Evolutionary conservation across 2,797 vertebrate species (phyloP), one percentile per base, ranked within the genome.

Genomic region (Alcedo atthis): DNA sequence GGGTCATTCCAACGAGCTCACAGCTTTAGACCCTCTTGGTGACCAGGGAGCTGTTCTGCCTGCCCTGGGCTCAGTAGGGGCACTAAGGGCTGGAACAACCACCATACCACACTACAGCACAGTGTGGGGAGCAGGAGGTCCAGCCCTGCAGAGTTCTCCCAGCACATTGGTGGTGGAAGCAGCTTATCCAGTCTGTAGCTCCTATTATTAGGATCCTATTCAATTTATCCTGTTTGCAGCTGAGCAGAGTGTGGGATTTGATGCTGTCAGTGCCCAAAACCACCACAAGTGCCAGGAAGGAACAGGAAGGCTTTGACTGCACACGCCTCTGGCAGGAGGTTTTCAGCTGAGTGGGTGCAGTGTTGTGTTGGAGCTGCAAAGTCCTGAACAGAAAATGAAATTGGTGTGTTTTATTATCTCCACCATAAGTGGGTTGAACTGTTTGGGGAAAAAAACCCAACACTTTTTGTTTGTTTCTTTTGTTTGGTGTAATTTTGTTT

Each of bases 31-130:
- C 37, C 8, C 10, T n/a, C 15, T 70, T 1, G 5, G 40, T 28
- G 18, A 49, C 15, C 22, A 24, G 18, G 1, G 7, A 49, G 42
- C 54, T 35, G 14, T 17, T 33, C 48, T 51, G 37, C 28, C 61
- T 58, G 45, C 33, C 4, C 8, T 22, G 71, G 49, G n/a, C 35
- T 67, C 13, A 9, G 11, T 15, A 40, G n/a, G 24, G 25, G 26
- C 8, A 6, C 16, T 49, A 3, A 10, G 35, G 24, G 24, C 53
- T 54, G 58, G 42, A 43, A 20, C 28, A 28, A 37, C 49, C 11
- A 2, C 51, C 3, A 3, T 8, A 17, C 8, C 12, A n/a, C 11
- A 2, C 51, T 3, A 3, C 10, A 17, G 7, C 13, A 32, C 46
- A 20, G 30, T 1, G 5, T 1, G 2, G 42, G 22, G 25, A 69